Conservation (phyloP, 1,140 invertebrate species). For the Eurytemora carolleeae region DNA sequence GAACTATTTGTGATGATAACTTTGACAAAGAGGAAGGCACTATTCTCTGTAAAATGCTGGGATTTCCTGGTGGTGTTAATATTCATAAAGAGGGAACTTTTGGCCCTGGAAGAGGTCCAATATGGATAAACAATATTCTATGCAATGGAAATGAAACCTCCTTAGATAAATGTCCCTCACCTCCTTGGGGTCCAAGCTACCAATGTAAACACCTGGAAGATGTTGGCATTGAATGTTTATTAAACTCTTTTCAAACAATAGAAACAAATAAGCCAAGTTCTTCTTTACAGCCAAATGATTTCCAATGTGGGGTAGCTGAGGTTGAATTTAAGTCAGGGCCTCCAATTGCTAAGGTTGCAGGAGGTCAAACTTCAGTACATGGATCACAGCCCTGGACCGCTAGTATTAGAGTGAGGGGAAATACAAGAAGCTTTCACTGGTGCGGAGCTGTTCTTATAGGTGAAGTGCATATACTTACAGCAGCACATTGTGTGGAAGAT, state of each 20-base stretch:
- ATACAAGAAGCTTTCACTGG: constrained; percentile 38
- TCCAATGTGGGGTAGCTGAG: not conserved
- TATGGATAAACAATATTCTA: constrained; percentile 48
- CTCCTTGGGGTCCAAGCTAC: constrained; percentile 40
- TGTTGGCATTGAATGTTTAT: constrained; percentile 40
- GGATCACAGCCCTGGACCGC: constrained; percentile 46
- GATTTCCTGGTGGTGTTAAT: constrained; percentile 33
- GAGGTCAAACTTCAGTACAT: not conserved
- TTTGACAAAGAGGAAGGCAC: constrained; percentile 36
- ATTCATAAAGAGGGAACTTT: constrained; percentile 24
- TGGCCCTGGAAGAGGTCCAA: constrained; percentile 36
- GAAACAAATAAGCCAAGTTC: not conserved
- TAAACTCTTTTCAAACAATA: not conserved
- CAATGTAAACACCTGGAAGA: constrained; percentile 55
- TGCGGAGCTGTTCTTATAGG: constrained; percentile 54
- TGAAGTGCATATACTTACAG: constrained; percentile 46
- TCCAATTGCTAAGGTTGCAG: not conserved
- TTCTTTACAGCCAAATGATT: not conserved
- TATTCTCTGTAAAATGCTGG: constrained; percentile 38
- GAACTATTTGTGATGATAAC: constrained; percentile 55
- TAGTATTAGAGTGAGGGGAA: constrained; percentile 36
- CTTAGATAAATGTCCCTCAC: constrained; percentile 39
- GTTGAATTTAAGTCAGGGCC: not conserved
- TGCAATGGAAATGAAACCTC: constrained; percentile 45
- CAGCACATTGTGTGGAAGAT: constrained; percentile 51